Percentiles rank a stretch among this genome's conserved stretches.
Evolutionary conservation across 2,888 invertebrate genomes (phyloP).

Genomic region (Clepsis dumicolana): DNA sequence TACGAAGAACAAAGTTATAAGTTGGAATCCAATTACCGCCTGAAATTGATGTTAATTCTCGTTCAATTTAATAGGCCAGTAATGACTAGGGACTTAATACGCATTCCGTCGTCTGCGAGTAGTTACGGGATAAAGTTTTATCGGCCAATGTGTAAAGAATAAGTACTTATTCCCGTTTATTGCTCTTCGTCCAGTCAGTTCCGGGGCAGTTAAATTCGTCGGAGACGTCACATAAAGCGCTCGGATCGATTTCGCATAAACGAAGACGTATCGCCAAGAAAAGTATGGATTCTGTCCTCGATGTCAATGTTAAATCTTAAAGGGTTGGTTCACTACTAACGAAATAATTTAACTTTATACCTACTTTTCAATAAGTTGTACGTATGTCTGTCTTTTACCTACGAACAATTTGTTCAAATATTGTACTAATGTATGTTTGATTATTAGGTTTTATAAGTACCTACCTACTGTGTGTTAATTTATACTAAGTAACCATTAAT

Average conservation of each 20-base stretch:
- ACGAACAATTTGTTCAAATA: background rate
- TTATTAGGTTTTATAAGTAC: too few species aligned
- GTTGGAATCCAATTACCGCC: constrained; percentile 55
- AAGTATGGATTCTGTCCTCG: constrained; percentile 66
- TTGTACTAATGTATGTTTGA: too few species aligned
- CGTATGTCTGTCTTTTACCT: background rate
- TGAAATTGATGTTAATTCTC: constrained; percentile 53
- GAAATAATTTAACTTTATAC: background rate
- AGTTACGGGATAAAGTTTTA: constrained; percentile 75
- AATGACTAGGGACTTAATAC: constrained; percentile 55
- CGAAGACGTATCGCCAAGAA: constrained; percentile 77
- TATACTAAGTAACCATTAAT: too few species aligned
- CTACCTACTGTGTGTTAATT: too few species aligned
- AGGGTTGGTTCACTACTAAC: background rate
- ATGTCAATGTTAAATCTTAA: constrained; percentile 55
- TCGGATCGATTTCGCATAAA: constrained; percentile 84
- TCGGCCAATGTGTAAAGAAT: constrained; percentile 78
- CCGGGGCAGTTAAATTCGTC: constrained; percentile 79
- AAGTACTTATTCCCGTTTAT: constrained; percentile 80
- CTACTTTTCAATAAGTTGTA: background rate
- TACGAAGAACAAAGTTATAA: constrained; percentile 46
- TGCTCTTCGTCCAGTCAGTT: constrained; percentile 81
- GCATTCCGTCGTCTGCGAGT: constrained; percentile 54
- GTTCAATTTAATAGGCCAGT: constrained; percentile 50
- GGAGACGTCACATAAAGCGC: constrained; percentile 83